Evolutionary conservation across 2,797 vertebrate genomes (phyloP), one percentile per base, ranked within the genome.

Genomic region (Thamnophis elegans): DNA sequence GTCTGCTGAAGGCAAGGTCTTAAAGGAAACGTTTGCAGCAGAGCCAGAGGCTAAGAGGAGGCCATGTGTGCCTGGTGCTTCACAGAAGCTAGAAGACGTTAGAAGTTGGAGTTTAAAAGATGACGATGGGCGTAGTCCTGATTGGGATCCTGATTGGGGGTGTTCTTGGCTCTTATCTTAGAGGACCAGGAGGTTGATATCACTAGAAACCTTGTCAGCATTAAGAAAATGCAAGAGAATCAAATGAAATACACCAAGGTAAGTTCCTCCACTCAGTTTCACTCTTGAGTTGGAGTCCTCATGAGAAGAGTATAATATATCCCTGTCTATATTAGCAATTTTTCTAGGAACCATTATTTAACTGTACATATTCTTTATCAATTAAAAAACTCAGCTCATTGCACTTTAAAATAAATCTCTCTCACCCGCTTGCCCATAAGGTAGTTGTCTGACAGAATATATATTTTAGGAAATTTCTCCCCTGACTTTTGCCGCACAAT

Each of bases 241-340:
- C 97, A 96, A 90, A 93, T 96, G 94, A 96, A 96, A 47, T 95
- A 96, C 73, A 90, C 94, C 18, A 95, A 96, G 95, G 97, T 97
- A 93, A 87, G 90, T n/a, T 16, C 47, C 55, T 82, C 18, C 0
- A 3, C 42, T 65, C 2, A 1, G 11, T 2, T 78, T 55, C 7
- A 26, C 14, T 56, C 36, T 90, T 58, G 18, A 58, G 20, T 56
- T 54, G 3, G 47, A 28, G 6, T 87, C 51, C n/a, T 18, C 1
- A 10, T 28, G n/a, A 26, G 36, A 18, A 85, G 13, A 85, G 73
- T 10, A 47, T 47, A 36, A n/a, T n/a, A n/a, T 47, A 47, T 47
- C 47, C 47, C 47, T 47, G 47, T 22, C 26, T 20, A n/a, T 12
- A 12, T 14, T 53, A 65, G 88, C n/a, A 20, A 11, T 28, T 5